phyloP scores from a whole-genome alignment of 2,113 vertebrate species.

The Uropsilus gracilis region DNA sequence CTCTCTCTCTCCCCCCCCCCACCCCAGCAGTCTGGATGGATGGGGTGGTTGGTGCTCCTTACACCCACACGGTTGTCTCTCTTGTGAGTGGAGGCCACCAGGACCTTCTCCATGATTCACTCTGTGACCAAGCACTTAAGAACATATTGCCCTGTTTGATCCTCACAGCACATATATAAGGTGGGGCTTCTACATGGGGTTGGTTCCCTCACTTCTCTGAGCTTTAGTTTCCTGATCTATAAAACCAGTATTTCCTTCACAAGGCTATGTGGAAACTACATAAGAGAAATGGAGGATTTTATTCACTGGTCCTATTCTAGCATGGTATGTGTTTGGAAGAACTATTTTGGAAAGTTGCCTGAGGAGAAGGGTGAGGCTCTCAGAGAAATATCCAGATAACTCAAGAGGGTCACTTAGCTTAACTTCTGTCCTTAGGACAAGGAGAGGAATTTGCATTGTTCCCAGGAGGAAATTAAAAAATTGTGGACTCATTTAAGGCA shows the following conservation, averaged over 20 bases:
- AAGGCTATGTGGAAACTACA: neutral
- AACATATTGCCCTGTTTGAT: neutral
- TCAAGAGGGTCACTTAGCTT: neutral
- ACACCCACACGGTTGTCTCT: neutral
- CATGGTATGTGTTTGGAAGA: conserved; percentile 27
- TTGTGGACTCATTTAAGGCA: neutral
- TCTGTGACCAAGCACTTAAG: neutral
- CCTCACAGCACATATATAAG: neutral
- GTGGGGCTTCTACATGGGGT: neutral
- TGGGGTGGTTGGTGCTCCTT: neutral
- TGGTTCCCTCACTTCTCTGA: neutral
- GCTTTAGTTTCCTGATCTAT: neutral
- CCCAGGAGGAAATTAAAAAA: neutral
- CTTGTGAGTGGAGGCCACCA: no score
- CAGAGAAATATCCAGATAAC: neutral
- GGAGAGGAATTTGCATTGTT: neutral
- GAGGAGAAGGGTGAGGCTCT: neutral
- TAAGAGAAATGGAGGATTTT: neutral
- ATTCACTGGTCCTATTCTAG: neutral
- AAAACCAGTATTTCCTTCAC: neutral
- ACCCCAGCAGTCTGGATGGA: neutral
- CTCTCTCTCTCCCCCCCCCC: no score
- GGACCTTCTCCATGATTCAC: neutral
- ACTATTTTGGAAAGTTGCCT: neutral
- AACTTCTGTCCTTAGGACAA: neutral